Evolutionary conservation across 1,140 invertebrate genomes (phyloP).

Genomic region (Heliothis virescens): DNA sequence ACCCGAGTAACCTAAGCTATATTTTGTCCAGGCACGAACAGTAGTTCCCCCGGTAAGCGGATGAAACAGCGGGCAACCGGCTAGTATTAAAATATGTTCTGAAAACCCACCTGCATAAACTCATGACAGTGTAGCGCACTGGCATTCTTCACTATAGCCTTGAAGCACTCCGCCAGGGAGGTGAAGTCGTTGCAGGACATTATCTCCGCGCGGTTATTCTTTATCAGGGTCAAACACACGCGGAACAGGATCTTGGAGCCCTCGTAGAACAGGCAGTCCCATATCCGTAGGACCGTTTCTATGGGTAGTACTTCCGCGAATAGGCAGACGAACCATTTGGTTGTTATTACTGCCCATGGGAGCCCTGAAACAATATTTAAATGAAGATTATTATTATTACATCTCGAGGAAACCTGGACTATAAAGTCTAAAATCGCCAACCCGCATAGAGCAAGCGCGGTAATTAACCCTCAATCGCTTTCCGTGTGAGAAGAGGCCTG

Average conservation of each 20-base stretch:
- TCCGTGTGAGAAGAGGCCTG: too few relatives aligned
- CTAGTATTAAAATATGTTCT: too few relatives aligned
- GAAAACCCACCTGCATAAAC: constrained; percentile 91
- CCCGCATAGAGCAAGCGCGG: too few relatives aligned
- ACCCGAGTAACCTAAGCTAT: too few relatives aligned
- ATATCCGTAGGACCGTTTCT: constrained; percentile 96
- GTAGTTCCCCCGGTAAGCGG: too few relatives aligned
- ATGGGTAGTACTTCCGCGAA: constrained; percentile 96
- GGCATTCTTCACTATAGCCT: constrained; percentile 90
- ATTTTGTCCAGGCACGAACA: too few relatives aligned
- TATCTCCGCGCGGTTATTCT: constrained; percentile 90
- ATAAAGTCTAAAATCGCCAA: too few relatives aligned
- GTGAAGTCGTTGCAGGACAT: constrained; percentile 92
- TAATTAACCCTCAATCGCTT: too few relatives aligned
- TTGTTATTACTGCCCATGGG: constrained; percentile 95
- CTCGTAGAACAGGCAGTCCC: constrained; percentile 98
- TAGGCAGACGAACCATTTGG: constrained; percentile 98
- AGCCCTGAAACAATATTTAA: constrained; percentile 84
- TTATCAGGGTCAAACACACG: constrained; percentile 94
- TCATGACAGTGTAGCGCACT: constrained; percentile 92
- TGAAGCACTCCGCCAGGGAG: constrained; percentile 92
- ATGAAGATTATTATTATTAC: neutral
- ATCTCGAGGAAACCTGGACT: too few relatives aligned
- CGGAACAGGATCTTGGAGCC: constrained; percentile 95
- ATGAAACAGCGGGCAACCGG: too few relatives aligned